Evolutionary conservation across 2,888 invertebrate genomes (phyloP), one percentile per base, ranked within the genome.

Genomic region (Andrena hattorfiana): DNA sequence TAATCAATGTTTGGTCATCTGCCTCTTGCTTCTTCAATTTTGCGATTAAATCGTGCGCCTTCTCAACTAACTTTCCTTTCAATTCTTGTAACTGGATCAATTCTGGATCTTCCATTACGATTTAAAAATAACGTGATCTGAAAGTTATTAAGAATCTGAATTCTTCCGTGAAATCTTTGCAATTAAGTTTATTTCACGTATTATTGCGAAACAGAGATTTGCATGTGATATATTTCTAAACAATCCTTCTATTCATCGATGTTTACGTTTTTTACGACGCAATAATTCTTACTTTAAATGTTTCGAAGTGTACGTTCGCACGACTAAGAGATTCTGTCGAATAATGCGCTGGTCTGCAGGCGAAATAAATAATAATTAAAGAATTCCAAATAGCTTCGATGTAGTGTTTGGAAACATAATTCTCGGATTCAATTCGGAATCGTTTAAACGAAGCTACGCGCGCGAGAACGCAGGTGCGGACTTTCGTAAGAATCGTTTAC

Each of bases 41-140:
- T 6, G 82, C 68, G 56, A 69, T 51, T 28, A 91, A 80, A 10
- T 49, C 3, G 16, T 35, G 32, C 28, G 73, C 81, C 60, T 72
- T 80, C n/a, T 69, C 16, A 13, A 90, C 0, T 3, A 91, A 83
- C 10, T 78, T 8, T 16, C n/a, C 7, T 71, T 75, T 87, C 60
- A 76, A 32, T 30, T 80, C 7, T n/a, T 51, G 51, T 51, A 88
- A 79, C 51, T 67, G 26, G 23, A 30, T n/a, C 56, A 87, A 42
- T 48, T 88, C 81, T 20, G 72, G 20, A 59, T 81, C 70, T 6
- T 64, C 79, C 87, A 86, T 83, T 67, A 23, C 67, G n/a, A 64
- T 20, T 2, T 4, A 28, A 67, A 13, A 69, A 67, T 68, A 26
- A 1, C 23, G 23, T 26, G 35, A n/a, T 0, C 10, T 10, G 16